phyloP scores from a whole-genome alignment of 2,797 vertebrate genomes.

The Eremophila alpestris region DNA sequence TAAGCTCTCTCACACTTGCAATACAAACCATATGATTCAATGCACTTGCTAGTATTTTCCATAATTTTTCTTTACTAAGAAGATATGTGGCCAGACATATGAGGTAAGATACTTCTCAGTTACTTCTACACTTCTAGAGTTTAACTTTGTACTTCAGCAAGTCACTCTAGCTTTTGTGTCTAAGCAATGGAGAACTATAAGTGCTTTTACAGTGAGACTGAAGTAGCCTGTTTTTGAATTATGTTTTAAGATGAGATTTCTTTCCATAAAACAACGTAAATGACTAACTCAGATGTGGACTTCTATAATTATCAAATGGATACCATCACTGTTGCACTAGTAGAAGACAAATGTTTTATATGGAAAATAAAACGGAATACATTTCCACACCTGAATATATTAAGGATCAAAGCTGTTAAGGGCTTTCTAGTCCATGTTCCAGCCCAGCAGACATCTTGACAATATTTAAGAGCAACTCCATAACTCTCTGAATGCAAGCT shows the following conservation, averaged over 20 bases:
- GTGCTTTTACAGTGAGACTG: slow-evolving; percentile 9
- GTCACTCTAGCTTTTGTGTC: background rate
- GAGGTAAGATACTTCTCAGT: slow-evolving; percentile 27
- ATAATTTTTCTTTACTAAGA: background rate
- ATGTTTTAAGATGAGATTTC: background rate
- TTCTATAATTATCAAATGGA: background rate
- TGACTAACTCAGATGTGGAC: background rate
- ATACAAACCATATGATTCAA: slow-evolving; percentile 6
- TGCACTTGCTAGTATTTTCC: slow-evolving; percentile 15
- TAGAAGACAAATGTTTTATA: background rate
- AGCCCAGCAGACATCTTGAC: background rate
- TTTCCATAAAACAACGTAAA: background rate
- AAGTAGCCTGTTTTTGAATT: background rate
- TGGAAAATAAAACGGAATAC: background rate
- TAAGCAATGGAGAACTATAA: background rate
- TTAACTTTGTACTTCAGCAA: background rate
- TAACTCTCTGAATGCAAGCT: background rate
- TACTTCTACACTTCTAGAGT: background rate
- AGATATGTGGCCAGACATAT: background rate
- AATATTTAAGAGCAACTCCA: background rate
- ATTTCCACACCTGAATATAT: background rate
- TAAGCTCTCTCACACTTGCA: background rate
- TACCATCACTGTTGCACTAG: background rate
- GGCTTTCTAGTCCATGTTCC: background rate
- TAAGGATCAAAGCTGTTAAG: background rate